Evolutionary conservation across 2,888 invertebrate genomes (phyloP).

Genomic region (Coenonympha glycerion): DNA sequence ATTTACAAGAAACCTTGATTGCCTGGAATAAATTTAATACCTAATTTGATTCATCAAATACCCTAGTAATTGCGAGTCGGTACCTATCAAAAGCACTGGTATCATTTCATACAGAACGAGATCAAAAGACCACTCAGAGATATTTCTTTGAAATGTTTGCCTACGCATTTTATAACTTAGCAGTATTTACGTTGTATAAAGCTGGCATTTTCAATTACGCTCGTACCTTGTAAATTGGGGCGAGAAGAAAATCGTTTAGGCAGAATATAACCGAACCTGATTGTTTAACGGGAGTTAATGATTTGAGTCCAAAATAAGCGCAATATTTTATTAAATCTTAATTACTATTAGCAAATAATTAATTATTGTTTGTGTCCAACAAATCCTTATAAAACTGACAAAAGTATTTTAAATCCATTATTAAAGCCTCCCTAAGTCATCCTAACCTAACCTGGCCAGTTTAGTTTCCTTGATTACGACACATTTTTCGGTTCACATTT

Average conservation of each 20-base stretch:
- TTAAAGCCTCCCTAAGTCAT: too few species aligned
- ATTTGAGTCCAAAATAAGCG: slow-evolving; percentile 8
- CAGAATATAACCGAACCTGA: slow-evolving; percentile 7
- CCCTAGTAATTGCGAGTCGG: too few species aligned
- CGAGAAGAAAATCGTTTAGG: slow-evolving; percentile 10
- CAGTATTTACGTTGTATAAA: slow-evolving; percentile 24
- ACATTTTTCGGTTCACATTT: too few species aligned
- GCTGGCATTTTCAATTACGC: slow-evolving; percentile 28
- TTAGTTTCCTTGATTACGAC: too few species aligned
- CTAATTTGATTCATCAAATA: too few species aligned
- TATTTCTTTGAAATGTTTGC: slow-evolving; percentile 37
- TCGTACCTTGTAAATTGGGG: slow-evolving; percentile 16
- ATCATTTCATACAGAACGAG: too few species aligned
- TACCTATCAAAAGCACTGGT: slow-evolving; percentile 7
- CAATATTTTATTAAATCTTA: not conserved
- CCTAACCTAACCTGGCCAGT: too few species aligned
- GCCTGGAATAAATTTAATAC: too few species aligned
- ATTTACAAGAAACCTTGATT: too few species aligned
- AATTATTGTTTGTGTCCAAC: too few species aligned
- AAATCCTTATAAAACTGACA: too few species aligned
- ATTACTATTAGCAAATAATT: not conserved
- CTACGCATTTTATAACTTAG: slow-evolving; percentile 25
- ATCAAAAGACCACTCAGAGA: slow-evolving; percentile 39
- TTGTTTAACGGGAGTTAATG: slow-evolving; percentile 13
- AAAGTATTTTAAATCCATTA: too few species aligned